These are phyloP conservation scores for Trichomycterus rosablanca DNA, from an alignment of 2,113 vertebrate species.

Conservation along the genomic window DNA sequence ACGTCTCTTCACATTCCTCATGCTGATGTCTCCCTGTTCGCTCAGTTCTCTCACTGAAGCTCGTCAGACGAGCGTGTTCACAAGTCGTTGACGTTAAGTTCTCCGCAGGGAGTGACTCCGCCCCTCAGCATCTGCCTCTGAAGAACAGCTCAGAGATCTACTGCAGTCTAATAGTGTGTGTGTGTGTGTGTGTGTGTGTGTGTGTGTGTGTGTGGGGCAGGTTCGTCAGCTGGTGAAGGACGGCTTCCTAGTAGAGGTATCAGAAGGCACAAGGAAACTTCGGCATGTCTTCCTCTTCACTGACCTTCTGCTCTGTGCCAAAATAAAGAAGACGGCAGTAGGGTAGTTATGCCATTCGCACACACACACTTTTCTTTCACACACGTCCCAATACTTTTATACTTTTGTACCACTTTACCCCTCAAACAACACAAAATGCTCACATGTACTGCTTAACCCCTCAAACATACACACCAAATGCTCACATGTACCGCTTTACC, in stretches of 20 bases:
- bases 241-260: conserved; percentile 94
- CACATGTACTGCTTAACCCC: too few relatives aligned
- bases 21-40: too few relatives aligned
- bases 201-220: conserved; percentile 56
- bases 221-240: conserved; percentile 94
- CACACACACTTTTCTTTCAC: conserved; percentile 23
- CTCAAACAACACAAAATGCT: not conserved
- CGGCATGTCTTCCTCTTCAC: conserved; percentile 98
- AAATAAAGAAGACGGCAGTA: conserved; percentile 89
- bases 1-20: too few relatives aligned
- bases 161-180: too few relatives aligned
- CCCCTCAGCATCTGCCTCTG: too few relatives aligned
- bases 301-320: conserved; percentile 93
- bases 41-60: too few relatives aligned
- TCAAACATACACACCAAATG: too few relatives aligned
- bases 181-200: not conserved
- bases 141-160: too few relatives aligned
- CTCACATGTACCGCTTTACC: too few relatives aligned
- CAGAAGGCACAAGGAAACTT: conserved; percentile 92
- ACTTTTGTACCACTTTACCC: not conserved
- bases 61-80: too few relatives aligned
- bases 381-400: conserved; percentile 1
- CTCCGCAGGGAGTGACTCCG: too few relatives aligned
- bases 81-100: too few relatives aligned
- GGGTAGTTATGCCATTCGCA: conserved; percentile 70